phyloP scores from a whole-genome alignment of 2,888 invertebrate genomes.

The Dione juno region DNA sequence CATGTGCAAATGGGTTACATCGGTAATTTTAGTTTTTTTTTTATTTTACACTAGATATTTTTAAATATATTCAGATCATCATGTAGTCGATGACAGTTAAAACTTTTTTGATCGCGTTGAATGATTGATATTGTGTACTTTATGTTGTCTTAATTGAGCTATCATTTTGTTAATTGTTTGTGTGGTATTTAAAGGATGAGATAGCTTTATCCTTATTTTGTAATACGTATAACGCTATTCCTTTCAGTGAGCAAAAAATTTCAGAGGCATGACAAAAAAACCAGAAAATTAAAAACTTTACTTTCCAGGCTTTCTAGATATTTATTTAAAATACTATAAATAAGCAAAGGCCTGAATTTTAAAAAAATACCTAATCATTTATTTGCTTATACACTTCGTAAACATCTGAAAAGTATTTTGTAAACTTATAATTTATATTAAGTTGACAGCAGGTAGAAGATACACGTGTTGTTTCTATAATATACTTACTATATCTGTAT shows the following conservation, averaged over 20 bases:
- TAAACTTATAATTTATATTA: not conserved
- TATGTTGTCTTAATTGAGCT: too few species aligned
- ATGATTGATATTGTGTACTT: not conserved
- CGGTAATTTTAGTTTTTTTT: too few species aligned
- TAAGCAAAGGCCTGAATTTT: not conserved
- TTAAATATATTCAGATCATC: not conserved
- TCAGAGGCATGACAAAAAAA: not conserved
- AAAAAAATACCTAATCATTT: not conserved
- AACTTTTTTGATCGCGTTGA: not conserved
- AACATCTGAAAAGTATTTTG: not conserved
- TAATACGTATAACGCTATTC: not conserved
- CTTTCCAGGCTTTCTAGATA: too few species aligned
- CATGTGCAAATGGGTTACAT: too few species aligned
- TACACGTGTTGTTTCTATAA: slow-evolving; percentile 9
- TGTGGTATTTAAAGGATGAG: too few species aligned
- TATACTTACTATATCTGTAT: slow-evolving; percentile 10
- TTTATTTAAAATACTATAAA: not conserved
- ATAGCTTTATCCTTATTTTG: not conserved
- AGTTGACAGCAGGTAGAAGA: not conserved
- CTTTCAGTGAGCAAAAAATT: not conserved
- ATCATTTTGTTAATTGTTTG: too few species aligned
- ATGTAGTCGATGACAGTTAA: not conserved
- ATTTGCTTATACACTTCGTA: not conserved
- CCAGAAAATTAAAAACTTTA: not conserved
- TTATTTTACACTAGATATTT: not conserved